phyloP scores from a whole-genome alignment of 1,140 invertebrate genomes.

The Drosophila pachea region DNA sequence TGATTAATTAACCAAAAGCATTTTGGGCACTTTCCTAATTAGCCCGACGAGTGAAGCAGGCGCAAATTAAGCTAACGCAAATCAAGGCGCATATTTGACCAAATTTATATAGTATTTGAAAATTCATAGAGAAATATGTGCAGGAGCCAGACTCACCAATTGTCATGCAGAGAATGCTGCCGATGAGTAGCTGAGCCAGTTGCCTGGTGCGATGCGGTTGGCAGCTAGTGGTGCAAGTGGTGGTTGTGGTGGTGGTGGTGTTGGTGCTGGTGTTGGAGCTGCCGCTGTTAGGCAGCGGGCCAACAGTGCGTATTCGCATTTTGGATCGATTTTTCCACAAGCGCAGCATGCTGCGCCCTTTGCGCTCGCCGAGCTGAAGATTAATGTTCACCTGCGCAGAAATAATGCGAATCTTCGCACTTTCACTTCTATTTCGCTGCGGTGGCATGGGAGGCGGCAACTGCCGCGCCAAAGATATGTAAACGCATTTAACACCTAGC shows the following conservation, averaged over 20 bases:
- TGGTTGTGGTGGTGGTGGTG: constrained; percentile 19
- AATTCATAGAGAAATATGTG: no score
- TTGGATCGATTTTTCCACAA: constrained; percentile 64
- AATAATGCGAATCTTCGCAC: constrained; percentile 66
- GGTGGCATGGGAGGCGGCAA: constrained; percentile 27
- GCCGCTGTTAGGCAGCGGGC: constrained; percentile 28
- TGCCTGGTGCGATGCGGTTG: constrained; percentile 32
- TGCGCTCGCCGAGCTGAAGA: constrained; percentile 7
- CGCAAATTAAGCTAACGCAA: background rate
- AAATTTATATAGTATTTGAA: no score
- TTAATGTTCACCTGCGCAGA: constrained; percentile 71
- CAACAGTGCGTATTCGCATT: constrained; percentile 58
- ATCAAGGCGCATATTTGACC: background rate
- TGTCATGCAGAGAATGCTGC: constrained; percentile 56
- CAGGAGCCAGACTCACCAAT: constrained; percentile 52
- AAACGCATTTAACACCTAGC: constrained; percentile 64
- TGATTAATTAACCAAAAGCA: constrained; percentile 20
- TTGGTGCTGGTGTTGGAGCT: constrained; percentile 10
- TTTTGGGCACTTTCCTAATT: background rate
- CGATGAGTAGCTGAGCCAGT: constrained; percentile 58
- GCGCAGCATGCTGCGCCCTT: constrained; percentile 56
- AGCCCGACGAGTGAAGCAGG: background rate
- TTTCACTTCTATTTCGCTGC: constrained; percentile 48
- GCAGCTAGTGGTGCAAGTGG: constrained; percentile 3
- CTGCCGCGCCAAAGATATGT: constrained; percentile 47